phyloP scores from a whole-genome alignment of 1,140 invertebrate genomes.

The Zaprionus capensis region DNA sequence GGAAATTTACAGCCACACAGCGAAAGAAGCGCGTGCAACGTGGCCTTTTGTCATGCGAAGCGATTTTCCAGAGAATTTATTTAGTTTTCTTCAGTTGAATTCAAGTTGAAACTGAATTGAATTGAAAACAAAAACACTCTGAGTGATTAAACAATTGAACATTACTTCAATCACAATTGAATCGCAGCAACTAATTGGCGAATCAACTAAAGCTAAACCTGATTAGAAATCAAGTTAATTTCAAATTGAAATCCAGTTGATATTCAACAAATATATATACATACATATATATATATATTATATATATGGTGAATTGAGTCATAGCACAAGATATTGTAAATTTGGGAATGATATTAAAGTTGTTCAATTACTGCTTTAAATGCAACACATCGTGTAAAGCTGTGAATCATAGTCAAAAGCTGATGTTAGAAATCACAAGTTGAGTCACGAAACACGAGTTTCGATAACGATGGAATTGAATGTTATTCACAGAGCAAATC shows the following conservation, averaged over 20 bases:
- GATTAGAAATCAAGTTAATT: constrained; percentile 5
- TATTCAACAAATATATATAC: not conserved
- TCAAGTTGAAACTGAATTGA: constrained; percentile 26
- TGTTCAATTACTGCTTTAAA: not conserved
- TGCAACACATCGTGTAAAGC: not conserved
- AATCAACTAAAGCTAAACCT: not conserved
- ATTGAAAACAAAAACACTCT: constrained; percentile 13
- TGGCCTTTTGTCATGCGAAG: constrained; percentile 58
- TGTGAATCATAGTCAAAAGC: not conserved
- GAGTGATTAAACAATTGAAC: not conserved
- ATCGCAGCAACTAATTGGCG: not conserved
- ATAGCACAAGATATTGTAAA: no score
- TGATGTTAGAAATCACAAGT: not conserved
- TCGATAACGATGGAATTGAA: not conserved
- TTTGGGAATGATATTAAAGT: not conserved
- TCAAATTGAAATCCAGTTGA: not conserved
- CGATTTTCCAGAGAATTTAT: constrained; percentile 29
- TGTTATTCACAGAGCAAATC: constrained; percentile 15
- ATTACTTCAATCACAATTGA: not conserved
- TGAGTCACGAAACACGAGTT: not conserved
- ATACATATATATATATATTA: no score
- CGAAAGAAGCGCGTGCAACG: constrained; percentile 44
- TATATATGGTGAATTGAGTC: not conserved
- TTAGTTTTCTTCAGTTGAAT: not conserved
- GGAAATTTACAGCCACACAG: constrained; percentile 64